Evolutionary conservation across 2,888 invertebrate species (phyloP), one percentile per base, ranked within the genome.

Genomic region (Serripes groenlandicus): DNA sequence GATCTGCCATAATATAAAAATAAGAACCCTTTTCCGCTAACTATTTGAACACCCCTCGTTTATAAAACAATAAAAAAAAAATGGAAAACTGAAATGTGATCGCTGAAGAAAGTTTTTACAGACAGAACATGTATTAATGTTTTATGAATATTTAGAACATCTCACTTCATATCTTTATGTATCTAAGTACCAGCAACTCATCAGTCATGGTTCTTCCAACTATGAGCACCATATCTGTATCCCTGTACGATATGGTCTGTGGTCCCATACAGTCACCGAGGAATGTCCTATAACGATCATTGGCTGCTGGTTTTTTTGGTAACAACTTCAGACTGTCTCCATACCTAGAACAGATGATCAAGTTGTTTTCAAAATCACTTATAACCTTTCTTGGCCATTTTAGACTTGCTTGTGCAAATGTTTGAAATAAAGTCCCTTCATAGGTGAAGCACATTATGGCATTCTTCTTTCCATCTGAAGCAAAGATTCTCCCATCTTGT

Each of bases 361-460:
- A 28, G 23, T 70, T 70, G 23, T 34, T 34, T n/a, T 54, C 54
- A 18, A 21, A 30, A 34, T 70, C 52, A 30, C 21, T 54, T 0
- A 54, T 32, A 21, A 70, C 54, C n/a, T 70, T 70, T 32, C 34
- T 54, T 23, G 70, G 70, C 70, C 70, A 54, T 54, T 34, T 26
- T n/a, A 70, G 32, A 52, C n/a, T 23, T 3, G 15, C 34, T n/a
- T 70, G n/a, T 52, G 52, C 34, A 21, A 52, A 54, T 5, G 52
- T 15, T 54, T 32, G 28, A 23, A 70, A 30, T 28, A 54, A 26
- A 15, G 21, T 4, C 21, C 70, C 70, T 30, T 52, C 54, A 18
- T 54, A 23, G 30, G 21, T 32, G 7, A 70, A 34, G 30, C 54
- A 54, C 5, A 35, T 18, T n/a, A 70, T 54, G 32, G 70, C 21